Conservation (phyloP, 2,888 invertebrate genomes). For the Coleophora deauratella region DNA sequence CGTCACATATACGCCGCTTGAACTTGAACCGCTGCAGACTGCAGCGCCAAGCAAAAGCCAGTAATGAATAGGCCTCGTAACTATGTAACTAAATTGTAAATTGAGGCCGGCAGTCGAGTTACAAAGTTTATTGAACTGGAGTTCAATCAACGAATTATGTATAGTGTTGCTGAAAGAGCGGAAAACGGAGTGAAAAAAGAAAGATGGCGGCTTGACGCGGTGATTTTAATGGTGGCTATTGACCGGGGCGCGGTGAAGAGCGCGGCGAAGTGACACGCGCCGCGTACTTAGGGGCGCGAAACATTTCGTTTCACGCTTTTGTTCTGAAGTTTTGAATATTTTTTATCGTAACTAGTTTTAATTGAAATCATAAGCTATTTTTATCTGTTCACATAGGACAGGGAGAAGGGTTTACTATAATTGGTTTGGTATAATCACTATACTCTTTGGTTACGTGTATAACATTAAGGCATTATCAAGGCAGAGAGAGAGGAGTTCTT, state of each 20-base stretch:
- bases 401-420: no score
- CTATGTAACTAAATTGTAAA: slow-evolving; percentile 24
- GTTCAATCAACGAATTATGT: slow-evolving; percentile 29
- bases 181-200: slow-evolving; percentile 44
- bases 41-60: background rate
- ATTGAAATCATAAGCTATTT: no score
- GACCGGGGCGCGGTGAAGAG: slow-evolving; percentile 52
- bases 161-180: slow-evolving; percentile 30
- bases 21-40: slow-evolving; percentile 11
- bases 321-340: slow-evolving; percentile 18
- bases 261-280: slow-evolving; percentile 55
- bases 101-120: slow-evolving; percentile 28
- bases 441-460: no score
- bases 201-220: slow-evolving; percentile 30
- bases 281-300: slow-evolving; percentile 30
- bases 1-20: slow-evolving; percentile 13
- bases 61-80: slow-evolving; percentile 17
- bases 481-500: no score
- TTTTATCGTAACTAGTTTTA: no score
- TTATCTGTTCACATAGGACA: no score
- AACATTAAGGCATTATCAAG: no score
- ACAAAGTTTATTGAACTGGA: slow-evolving; percentile 41
- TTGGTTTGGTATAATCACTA: no score
- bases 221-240: slow-evolving; percentile 54
- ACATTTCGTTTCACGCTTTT: slow-evolving; percentile 32